Evolutionary conservation across 2,113 vertebrate species (phyloP), one percentile per base, ranked within the genome.

Genomic region (Aix galericulata): DNA sequence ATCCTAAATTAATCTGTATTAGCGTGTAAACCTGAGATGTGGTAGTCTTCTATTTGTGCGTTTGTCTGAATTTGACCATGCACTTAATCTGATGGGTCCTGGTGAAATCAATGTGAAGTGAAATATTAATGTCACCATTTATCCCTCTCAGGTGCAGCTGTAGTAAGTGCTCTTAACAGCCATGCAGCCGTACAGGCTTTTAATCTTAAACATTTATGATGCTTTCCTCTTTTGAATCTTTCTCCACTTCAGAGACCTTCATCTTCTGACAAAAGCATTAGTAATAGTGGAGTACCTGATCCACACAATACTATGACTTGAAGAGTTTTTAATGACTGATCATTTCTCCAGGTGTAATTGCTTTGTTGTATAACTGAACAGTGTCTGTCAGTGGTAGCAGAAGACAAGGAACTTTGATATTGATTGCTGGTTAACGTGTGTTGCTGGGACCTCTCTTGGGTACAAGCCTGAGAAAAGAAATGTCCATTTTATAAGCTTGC

Each of bases 401-500:
- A 27, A 8, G 16, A 86, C 76, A 48, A 87, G 20, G 10, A 88
- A 42, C 23, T 8, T 46, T 64, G 13, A 6, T 83, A 29, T 8
- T 8, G 52, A 12, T 23, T 60, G 8, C 52, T 56, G 31, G 9
- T 34, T 82, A 55, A 22, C 0, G 0, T 60, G 71, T 58, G 17
- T n/a, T 81, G 8, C 13, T 86, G 15, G 26, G 81, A 20, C 5
- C 20, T 60, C 32, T 18, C 0, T 0, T 32, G 46, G 21, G 16
- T 8, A 75, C 63, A 20, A 58, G 48, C 56, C 2, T 8, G 8
- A 32, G 53, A 52, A 67, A 71, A 82, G 13, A 77, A 88, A 34
- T 14, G 13, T 18, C 16, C 2, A 0, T 18, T 14, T n/a, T 1
- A 2, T 62, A 13, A 8, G 11, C 26, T 48, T 17, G 46, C 0